Conservation (phyloP, 1,140 invertebrate genomes). For the Procambarus virginalis region DNA sequence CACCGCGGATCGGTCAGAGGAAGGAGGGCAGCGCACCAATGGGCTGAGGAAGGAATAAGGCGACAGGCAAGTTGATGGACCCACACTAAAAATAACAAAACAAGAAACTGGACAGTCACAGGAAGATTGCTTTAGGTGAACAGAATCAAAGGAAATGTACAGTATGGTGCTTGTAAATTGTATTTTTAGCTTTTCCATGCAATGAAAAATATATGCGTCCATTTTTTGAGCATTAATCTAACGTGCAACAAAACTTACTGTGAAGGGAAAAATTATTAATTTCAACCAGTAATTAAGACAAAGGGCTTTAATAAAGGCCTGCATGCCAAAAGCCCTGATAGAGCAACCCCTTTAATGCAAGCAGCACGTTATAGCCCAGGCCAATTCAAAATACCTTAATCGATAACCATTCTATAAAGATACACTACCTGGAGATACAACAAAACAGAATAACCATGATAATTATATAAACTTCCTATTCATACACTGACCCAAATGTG, state of each 20-base stretch:
- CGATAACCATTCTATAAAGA: no score
- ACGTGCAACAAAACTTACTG: no score
- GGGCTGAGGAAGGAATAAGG: conserved; percentile 57
- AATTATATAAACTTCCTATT: background rate
- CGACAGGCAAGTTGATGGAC: conserved; percentile 3
- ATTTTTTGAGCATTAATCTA: background rate
- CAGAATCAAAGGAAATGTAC: background rate
- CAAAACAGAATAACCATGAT: background rate
- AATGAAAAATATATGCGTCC: background rate
- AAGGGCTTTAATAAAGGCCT: background rate
- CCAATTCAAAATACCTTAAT: no score
- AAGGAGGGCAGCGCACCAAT: conserved; percentile 50
- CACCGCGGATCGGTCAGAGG: conserved; percentile 44
- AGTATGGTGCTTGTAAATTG: background rate
- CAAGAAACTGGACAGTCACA: background rate
- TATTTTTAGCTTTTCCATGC: no score
- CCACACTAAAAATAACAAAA: background rate
- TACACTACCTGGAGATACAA: background rate
- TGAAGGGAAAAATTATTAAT: no score
- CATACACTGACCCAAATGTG: background rate
- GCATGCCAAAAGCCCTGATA: background rate
- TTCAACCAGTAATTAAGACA: no score
- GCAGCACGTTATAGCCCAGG: background rate
- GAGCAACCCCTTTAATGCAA: background rate
- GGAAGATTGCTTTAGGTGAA: background rate